Base-by-base conservation (phyloP, 2,888 invertebrate genomes). In the Baronia brevicornis region DNA sequence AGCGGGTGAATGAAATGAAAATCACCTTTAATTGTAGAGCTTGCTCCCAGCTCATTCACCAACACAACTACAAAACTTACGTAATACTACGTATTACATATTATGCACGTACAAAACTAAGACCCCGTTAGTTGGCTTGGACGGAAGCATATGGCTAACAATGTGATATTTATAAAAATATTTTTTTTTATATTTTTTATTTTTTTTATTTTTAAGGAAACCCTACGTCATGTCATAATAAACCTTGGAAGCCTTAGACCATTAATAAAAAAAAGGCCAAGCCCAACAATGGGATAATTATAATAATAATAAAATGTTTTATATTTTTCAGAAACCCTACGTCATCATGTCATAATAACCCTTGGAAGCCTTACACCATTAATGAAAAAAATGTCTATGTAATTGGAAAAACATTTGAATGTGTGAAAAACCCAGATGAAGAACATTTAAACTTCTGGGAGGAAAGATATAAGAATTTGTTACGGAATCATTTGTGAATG, bases 361-460 rank as follows among this genome's bases (percentile, higher is more conserved):
- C 59, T 45, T 84, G 84, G 84, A 62, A 61, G 36, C 67, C 66
- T 5, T 82, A 72, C 38, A 60, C 49, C n/a, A 62, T 71, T 21
- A 41, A 44, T 1, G 59, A 67, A 36, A 54, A 60, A 36, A 51
- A 69, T 41, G 73, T 63, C 42, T 67, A 56, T 25, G 41, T 66
- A n/a, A 75, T 84, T 27, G 77, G 64, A 28, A 55, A 65, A 31
- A 45, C 55, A 19, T 43, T 62, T 0, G 56, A 60, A 47, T 69
- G 70, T 44, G 46, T 42, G 15, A 38, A 41, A 38, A 54, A 70
- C 33, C 54, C 61, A 2, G 59, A 68, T 29, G 51, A 44, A 24
- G 45, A 58, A 12, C 67, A 62, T 39, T 66, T 73, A 36, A 39
- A 38, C 15, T 74, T 84, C 31, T 84, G 82, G 82, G 78, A 80